A percentile compares a stretch with the other conserved stretches of the same genome.
Evolutionary conservation across 2,888 invertebrate species (phyloP).

Genomic region (Drosophila kambysellisi): DNA sequence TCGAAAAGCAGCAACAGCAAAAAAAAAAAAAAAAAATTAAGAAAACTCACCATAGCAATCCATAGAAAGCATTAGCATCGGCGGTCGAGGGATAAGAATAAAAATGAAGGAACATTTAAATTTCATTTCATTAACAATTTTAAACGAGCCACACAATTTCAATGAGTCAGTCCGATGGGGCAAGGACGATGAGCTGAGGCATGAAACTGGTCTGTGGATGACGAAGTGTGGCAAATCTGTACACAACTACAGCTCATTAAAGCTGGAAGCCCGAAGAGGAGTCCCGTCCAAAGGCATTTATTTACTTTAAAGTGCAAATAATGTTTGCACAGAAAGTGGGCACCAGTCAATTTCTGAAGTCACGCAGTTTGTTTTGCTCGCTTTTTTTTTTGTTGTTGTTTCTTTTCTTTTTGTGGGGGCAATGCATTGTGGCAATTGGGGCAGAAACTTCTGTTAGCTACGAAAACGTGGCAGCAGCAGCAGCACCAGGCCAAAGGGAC

Average conservation of each 20-base stretch:
- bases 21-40: slow-evolving; percentile 5
- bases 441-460: slow-evolving; percentile 52
- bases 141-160: slow-evolving; percentile 34
- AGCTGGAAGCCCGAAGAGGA: slow-evolving; percentile 29
- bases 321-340: slow-evolving; percentile 33
- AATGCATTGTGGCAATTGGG: slow-evolving; percentile 58
- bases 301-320: slow-evolving; percentile 59
- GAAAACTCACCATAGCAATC: slow-evolving; percentile 49
- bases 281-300: slow-evolving; percentile 25
- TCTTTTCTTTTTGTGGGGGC: neutral
- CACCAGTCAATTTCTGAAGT: slow-evolving; percentile 59
- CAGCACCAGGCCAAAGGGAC: slow-evolving; percentile 27
- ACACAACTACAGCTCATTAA: slow-evolving; percentile 73
- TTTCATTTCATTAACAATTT: slow-evolving; percentile 66
- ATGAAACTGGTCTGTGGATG: slow-evolving; percentile 38
- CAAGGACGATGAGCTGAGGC: slow-evolving; percentile 12
- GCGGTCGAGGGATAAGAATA: neutral
- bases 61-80: slow-evolving; percentile 38
- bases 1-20: slow-evolving; percentile 15
- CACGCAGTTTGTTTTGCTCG: slow-evolving; percentile 44
- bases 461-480: slow-evolving; percentile 46
- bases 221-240: slow-evolving; percentile 55
- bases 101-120: slow-evolving; percentile 67
- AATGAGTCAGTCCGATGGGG: neutral
- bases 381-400: neutral